Conservation (phyloP, 1,140 invertebrate genomes). For the Tetragnatha versicolor region DNA sequence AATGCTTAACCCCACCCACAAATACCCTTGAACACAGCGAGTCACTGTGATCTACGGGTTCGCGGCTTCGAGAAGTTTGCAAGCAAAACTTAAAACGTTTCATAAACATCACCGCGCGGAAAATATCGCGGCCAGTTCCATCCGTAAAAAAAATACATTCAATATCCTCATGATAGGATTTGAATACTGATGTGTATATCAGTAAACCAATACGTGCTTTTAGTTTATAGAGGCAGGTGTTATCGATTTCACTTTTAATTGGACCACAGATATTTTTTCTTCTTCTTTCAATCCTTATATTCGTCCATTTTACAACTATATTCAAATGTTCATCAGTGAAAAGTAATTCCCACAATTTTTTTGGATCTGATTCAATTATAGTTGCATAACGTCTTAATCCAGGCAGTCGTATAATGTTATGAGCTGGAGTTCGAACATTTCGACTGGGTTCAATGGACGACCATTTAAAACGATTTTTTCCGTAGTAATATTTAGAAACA, state of each 20-base stretch:
- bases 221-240: neutral
- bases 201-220: neutral
- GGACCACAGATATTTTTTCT: neutral
- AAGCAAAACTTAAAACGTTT: no score
- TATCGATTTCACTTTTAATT: neutral
- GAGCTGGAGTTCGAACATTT: neutral
- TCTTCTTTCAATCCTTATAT: neutral
- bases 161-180: no score
- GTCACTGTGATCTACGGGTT: no score
- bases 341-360: neutral
- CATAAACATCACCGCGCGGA: no score
- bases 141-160: no score
- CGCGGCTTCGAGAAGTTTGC: no score
- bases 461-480: conserved; percentile 2
- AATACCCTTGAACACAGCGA: no score
- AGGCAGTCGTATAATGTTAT: neutral
- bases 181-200: no score
- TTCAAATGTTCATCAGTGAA: neutral
- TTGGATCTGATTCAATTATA: neutral
- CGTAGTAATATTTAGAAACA: neutral
- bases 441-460: neutral
- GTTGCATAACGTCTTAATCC: neutral
- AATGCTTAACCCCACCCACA: no score
- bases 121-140: no score
- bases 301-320: neutral